These are phyloP conservation scores for Pelosia muscerda DNA, from an alignment of 2,888 invertebrate genomes.

Conservation along the genomic window DNA sequence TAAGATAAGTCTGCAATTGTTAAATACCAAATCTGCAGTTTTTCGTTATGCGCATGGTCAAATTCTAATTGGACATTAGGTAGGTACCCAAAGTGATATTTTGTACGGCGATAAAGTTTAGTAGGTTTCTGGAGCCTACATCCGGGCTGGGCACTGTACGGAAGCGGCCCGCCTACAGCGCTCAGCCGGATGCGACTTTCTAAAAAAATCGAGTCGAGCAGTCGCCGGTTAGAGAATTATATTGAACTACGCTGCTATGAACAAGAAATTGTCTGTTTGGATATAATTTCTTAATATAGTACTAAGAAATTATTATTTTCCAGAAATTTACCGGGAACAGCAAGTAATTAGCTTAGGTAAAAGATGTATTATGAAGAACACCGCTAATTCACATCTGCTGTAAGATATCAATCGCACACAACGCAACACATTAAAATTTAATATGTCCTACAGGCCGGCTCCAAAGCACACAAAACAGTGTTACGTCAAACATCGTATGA, in stretches of 20 bases:
- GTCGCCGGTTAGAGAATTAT: conserved; percentile 50
- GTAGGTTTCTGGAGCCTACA: conserved; percentile 72
- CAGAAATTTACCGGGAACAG: background rate
- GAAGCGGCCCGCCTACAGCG: conserved; percentile 75
- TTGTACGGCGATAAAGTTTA: conserved; percentile 56
- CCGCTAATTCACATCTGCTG: background rate
- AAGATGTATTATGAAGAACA: background rate
- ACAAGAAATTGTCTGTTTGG: conserved; percentile 12
- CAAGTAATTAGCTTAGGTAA: background rate
- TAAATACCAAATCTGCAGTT: conserved; percentile 3
- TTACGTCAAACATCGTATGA: conserved; percentile 57
- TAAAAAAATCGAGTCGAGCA: conserved; percentile 80
- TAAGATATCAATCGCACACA: background rate
- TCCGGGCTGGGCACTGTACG: conserved; percentile 72
- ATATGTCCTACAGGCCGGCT: conserved; percentile 26
- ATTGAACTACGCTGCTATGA: conserved; percentile 40
- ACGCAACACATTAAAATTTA: conserved; percentile 3
- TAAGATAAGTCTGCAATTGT: background rate
- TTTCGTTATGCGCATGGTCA: conserved; percentile 15
- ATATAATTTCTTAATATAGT: conserved; percentile 2
- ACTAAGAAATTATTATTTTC: too few relatives aligned
- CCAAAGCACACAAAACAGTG: conserved; percentile 34
- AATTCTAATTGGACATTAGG: conserved; percentile 44
- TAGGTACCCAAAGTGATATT: conserved; percentile 35
- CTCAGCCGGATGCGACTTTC: conserved; percentile 84